Percentiles rank a stretch among this genome's conserved stretches.
phyloP scores from a whole-genome alignment of 2,113 vertebrate genomes.

The Planiliza haematocheilus region DNA sequence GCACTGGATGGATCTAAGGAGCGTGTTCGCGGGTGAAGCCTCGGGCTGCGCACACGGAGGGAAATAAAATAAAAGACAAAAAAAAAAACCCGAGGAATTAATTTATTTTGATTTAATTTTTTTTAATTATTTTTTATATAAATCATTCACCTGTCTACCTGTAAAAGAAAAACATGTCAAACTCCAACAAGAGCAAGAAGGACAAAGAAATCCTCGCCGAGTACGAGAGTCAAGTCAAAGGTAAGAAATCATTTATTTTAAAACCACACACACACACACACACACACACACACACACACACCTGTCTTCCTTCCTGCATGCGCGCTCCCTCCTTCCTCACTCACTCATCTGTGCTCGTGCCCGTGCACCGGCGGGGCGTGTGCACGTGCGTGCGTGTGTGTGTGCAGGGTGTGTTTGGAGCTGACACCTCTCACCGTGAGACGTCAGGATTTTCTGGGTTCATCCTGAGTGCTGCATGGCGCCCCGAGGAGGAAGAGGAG shows the following conservation, averaged over 20 bases:
- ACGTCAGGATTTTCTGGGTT: constrained; percentile 78
- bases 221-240: constrained; percentile 96
- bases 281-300: constrained; percentile 4
- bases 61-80: constrained; percentile 25
- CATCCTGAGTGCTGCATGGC: constrained; percentile 80
- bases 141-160: constrained; percentile 14
- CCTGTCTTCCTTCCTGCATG: constrained; percentile 47
- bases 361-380: constrained; percentile 10
- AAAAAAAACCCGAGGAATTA: no score
- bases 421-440: constrained; percentile 72
- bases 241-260: constrained; percentile 75
- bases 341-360: not conserved
- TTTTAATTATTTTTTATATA: not conserved
- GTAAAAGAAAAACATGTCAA: constrained; percentile 92
- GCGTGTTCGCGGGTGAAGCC: constrained; percentile 68
- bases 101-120: no score
- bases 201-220: constrained; percentile 97
- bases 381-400: no score
- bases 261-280: constrained; percentile 48
- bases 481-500: constrained; percentile 55
- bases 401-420: constrained; percentile 38
- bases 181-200: constrained; percentile 92
- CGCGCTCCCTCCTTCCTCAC: not conserved
- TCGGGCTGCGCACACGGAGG: constrained; percentile 54
- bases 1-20: constrained; percentile 70